Conservation (phyloP, 2,888 invertebrate species). For the Aphidoletes aphidimyza region DNA sequence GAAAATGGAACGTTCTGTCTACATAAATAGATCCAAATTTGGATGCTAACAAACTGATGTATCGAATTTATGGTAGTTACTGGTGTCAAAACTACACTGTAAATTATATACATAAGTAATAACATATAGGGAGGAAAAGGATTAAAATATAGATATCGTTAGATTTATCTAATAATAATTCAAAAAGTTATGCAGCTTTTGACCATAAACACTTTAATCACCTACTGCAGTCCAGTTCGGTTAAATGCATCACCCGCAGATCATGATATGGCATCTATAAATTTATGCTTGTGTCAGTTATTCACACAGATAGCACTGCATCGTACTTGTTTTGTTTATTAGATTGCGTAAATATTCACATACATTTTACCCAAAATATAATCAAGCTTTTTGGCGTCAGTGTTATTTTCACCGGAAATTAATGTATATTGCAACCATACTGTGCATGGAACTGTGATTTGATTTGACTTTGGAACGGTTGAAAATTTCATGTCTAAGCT, state of each 20-base stretch:
- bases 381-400: conserved; percentile 4
- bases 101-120: no score
- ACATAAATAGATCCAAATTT: no score
- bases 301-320: conserved; percentile 13
- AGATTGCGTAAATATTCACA: conserved; percentile 2
- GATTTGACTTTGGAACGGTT: no score
- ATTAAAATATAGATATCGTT: neutral
- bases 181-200: neutral
- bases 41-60: no score
- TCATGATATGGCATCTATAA: no score
- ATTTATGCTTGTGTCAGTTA: neutral
- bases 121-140: no score
- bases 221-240: neutral
- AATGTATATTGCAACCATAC: no score
- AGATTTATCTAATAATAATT: neutral
- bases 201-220: neutral
- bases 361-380: neutral
- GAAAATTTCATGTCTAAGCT: no score
- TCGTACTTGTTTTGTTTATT: neutral
- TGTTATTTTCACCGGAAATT: neutral
- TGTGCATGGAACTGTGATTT: no score
- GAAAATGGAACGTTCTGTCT: no score
- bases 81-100: no score
- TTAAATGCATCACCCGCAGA: neutral
- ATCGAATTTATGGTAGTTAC: no score